These are phyloP conservation scores for Diorhabda elongata DNA, from an alignment of 1,140 invertebrate species.

Conservation along the genomic window DNA sequence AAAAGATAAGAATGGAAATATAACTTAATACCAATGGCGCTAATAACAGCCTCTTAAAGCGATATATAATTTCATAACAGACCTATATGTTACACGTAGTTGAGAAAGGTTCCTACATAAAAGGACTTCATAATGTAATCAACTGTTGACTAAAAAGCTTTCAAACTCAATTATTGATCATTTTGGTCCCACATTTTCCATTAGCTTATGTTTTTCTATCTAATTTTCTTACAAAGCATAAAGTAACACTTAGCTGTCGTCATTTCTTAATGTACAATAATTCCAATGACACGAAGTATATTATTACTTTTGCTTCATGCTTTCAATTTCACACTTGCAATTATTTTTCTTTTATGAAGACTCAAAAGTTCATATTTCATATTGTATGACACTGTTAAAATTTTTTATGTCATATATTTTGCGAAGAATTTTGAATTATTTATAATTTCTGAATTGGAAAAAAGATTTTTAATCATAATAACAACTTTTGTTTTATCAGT, in stretches of 20 bases:
- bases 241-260: not conserved
- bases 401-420: no score
- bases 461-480: no score
- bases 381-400: no score
- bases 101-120: not conserved
- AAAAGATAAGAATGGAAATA: no score
- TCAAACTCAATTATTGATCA: conserved; percentile 3
- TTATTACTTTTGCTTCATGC: no score
- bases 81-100: not conserved
- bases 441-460: no score
- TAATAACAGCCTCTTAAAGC: not conserved
- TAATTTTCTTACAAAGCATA: not conserved
- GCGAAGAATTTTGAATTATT: no score
- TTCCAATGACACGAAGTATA: not conserved
- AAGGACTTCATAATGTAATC: conserved; percentile 1
- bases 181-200: conserved; percentile 2
- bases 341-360: no score
- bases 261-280: not conserved
- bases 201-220: conserved; percentile 3
- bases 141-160: not conserved
- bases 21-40: not conserved
- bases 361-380: no score
- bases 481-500: no score
- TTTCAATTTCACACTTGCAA: no score
- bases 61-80: conserved; percentile 1